Conservation (phyloP, 2,113 vertebrate genomes). For the Ibidorhyncha struthersii region DNA sequence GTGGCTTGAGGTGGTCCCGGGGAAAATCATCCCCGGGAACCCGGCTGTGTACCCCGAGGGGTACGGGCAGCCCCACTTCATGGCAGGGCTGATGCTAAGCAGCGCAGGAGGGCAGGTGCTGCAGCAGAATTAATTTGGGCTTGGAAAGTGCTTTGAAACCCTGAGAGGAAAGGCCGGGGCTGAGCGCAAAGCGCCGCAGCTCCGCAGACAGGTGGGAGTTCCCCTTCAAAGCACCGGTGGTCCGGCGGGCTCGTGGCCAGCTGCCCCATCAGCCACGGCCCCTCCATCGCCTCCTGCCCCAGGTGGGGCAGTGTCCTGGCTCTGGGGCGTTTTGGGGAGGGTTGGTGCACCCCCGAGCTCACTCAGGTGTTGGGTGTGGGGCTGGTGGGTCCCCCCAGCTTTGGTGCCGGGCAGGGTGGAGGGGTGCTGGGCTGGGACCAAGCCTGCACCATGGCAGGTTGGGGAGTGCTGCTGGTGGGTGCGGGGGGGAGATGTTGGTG, state of each 20-base stretch:
- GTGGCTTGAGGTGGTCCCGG: neutral
- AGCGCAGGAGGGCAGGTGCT: neutral
- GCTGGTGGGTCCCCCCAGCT: neutral
- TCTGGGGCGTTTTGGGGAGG: neutral
- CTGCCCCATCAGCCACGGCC: neutral
- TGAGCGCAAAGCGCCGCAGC: neutral
- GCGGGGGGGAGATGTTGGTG: no score
- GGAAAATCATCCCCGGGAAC: neutral
- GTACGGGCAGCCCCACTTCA: accelerated
- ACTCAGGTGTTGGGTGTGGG: neutral
- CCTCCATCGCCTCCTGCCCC: neutral
- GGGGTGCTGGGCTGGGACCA: neutral
- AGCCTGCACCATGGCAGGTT: neutral
- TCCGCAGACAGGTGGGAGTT: neutral
- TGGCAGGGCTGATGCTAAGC: neutral
- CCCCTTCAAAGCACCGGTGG: neutral
- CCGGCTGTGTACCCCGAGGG: accelerated
- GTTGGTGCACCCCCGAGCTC: neutral
- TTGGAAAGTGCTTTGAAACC: neutral
- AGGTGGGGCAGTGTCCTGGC: neutral
- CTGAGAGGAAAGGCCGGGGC: neutral
- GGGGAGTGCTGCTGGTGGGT: neutral
- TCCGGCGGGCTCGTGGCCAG: accelerated
- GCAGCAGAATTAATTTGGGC: constrained; percentile 2
- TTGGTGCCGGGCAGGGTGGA: neutral